Evolutionary conservation across 2,113 vertebrate species (phyloP).

Genomic region (Microcebus griseorufus): DNA sequence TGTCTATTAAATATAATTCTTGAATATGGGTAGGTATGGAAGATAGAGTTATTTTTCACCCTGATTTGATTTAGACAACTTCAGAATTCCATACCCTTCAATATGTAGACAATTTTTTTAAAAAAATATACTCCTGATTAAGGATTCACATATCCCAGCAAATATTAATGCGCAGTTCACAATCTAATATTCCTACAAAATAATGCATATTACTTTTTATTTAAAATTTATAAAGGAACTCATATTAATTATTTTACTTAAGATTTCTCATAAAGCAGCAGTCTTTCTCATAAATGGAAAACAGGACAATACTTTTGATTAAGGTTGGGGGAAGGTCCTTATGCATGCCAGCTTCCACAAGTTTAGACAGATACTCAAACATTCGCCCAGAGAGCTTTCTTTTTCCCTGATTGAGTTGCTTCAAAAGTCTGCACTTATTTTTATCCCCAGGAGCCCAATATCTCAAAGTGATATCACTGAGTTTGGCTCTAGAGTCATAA

Average conservation of each 20-base stretch:
- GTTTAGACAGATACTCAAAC: not conserved
- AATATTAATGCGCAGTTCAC: not conserved
- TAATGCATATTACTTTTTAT: not conserved
- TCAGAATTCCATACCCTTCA: not conserved
- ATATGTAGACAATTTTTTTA: not conserved
- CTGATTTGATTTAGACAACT: not conserved
- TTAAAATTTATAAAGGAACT: not conserved
- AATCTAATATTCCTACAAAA: not conserved
- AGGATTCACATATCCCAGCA: not conserved
- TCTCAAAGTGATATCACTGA: not conserved
- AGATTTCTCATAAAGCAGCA: not conserved
- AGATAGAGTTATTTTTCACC: not conserved
- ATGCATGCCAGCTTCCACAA: accelerated
- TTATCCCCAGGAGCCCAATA: not conserved
- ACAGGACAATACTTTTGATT: not conserved
- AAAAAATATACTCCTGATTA: not conserved
- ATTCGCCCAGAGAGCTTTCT: not conserved
- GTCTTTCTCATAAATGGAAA: not conserved
- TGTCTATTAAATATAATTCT: not conserved
- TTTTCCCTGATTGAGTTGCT: not conserved
- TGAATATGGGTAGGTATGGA: not conserved
- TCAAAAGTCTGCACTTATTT: not conserved
- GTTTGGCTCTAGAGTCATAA: not conserved
- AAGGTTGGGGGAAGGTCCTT: accelerated
- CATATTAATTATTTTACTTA: not conserved